These are phyloP conservation scores for Drosophila ogumai DNA, from an alignment of 1,140 invertebrate species.

Conservation along the genomic window DNA sequence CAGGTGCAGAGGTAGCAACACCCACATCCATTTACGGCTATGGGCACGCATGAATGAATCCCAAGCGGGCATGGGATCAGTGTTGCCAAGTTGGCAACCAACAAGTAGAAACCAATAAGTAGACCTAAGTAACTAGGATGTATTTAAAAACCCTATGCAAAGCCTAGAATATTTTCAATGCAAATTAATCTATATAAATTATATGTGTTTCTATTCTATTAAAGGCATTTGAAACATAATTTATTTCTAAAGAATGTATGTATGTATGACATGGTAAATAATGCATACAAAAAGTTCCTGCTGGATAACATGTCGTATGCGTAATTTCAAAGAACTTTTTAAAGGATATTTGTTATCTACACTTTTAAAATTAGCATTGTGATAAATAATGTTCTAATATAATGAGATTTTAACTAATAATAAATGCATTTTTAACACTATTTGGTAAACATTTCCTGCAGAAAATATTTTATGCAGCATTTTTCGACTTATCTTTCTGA, in stretches of 20 bases:
- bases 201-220: not conserved
- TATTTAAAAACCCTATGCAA: no score
- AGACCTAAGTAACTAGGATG: not conserved
- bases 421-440: no score
- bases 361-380: no score
- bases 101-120: not conserved
- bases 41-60: slow-evolving; percentile 74
- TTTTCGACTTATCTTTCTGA: no score
- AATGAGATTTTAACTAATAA: no score
- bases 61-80: slow-evolving; percentile 51
- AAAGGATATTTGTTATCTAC: no score
- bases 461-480: no score
- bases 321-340: not conserved
- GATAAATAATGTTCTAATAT: no score
- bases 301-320: not conserved
- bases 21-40: slow-evolving; percentile 56
- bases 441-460: not conserved
- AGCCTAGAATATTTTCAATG: no score
- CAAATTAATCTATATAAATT: no score
- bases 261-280: no score
- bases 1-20: slow-evolving; percentile 55
- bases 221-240: not conserved
- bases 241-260: not conserved
- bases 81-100: slow-evolving; percentile 1
- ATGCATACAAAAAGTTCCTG: no score